phyloP scores from a whole-genome alignment of 2,113 vertebrate species.

The Ageneiosus marmoratus region DNA sequence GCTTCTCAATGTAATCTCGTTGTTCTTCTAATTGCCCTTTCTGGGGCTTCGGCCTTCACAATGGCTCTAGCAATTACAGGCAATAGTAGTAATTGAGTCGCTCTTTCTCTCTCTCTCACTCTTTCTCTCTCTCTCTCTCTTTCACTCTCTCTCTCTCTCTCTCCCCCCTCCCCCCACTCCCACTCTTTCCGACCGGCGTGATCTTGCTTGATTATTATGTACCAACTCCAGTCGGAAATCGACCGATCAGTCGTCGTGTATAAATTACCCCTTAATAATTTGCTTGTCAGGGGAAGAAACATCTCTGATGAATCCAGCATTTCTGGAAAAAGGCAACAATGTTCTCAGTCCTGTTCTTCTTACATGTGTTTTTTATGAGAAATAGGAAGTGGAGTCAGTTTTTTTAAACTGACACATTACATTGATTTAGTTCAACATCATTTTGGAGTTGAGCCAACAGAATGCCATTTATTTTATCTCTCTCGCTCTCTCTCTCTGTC shows the following conservation, averaged over 20 bases:
- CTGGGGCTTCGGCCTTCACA: slow-evolving; percentile 27
- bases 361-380: neutral
- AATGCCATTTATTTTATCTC: neutral
- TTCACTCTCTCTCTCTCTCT: slow-evolving; percentile 17
- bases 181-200: slow-evolving; percentile 12
- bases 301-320: slow-evolving; percentile 50
- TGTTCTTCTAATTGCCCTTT: slow-evolving; percentile 29
- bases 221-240: slow-evolving; percentile 65
- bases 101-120: slow-evolving; percentile 10
- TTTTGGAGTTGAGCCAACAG: neutral
- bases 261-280: slow-evolving; percentile 71
- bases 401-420: neutral
- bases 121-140: slow-evolving; percentile 20
- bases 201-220: slow-evolving; percentile 68
- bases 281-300: slow-evolving; percentile 66
- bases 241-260: slow-evolving; percentile 60
- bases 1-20: neutral
- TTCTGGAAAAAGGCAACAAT: slow-evolving; percentile 44
- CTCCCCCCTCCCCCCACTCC: slow-evolving; percentile 10
- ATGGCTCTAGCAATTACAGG: slow-evolving; percentile 47
- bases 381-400: neutral
- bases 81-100: slow-evolving; percentile 44
- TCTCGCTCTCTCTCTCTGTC: neutral
- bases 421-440: neutral
- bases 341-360: neutral